Evolutionary conservation across 2,113 vertebrate genomes (phyloP), one percentile per base, ranked within the genome.

Genomic region (Colinus virginianus): DNA sequence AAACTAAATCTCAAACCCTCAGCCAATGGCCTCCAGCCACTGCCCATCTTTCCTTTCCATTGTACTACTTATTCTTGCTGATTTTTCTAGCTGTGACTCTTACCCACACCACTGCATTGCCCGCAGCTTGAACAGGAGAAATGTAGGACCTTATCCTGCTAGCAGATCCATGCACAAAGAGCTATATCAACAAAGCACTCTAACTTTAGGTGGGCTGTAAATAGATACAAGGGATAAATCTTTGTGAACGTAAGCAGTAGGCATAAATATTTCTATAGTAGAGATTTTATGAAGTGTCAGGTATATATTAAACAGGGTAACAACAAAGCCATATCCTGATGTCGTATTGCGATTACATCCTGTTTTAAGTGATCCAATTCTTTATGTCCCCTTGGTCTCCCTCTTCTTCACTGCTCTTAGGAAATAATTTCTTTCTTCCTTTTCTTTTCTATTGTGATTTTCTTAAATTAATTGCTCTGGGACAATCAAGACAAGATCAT

Each of bases 201-300:
- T 72, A 34, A 42, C 13, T 78, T 79, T 19, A 68, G 6, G 22
- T 63, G 13, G 17, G 15, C 69, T 21, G 68, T 63, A 7, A 11
- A 61, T 8, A 78, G n/a, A 78, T 6, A 71, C 0, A 1, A 59
- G 12, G 22, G 56, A 56, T 15, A 84, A 86, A 86, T 4, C 2
- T 70, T 63, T 78, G 28, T 14, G 63, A 88, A 68, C 9, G 26
- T 55, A 56, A 83, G 34, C 7, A 75, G 15, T 28, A 80, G 38
- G 38, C 9, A 45, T 23, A 78, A 83, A 68, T 68, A 70, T 43
- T 80, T 90, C 48, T 38, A 14, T 28, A 8, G 28, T 8, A 78
- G 68, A 55, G 5, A 7, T 63, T 76, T 90, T 75, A 84, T 56
- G 66, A 88, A 81, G 32, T 93, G 51, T 71, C 59, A 85, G 38